Evolutionary conservation across 2,888 invertebrate genomes (phyloP), one percentile per base, ranked within the genome.

Genomic region (Amblyjoppa fuscipennis): DNA sequence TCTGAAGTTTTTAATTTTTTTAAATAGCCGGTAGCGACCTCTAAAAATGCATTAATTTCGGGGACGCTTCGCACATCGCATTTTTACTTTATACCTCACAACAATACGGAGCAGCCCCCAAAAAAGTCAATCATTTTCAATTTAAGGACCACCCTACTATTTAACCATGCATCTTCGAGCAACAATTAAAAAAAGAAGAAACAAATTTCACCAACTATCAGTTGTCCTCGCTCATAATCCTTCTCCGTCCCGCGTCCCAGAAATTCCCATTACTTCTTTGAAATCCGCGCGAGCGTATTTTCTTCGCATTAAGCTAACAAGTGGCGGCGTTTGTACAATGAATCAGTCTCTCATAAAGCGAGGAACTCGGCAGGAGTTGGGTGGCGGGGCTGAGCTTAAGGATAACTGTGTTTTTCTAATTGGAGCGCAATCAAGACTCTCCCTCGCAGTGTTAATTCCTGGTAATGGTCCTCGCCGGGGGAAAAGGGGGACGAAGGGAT

Each of bases 391-490:
- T 16, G 61, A 81, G 83, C 83, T 86, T 70, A 56, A 83, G 77
- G 69, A 86, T 74, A 83, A 83, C 81, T 74, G 80, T 83, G 77
- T 86, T 83, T 78, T 83, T 86, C 81, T 86, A 83, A 81, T 86
- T 86, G 83, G 81, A 86, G 86, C 74, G 83, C 83, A 86, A 86
- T 83, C 83, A 83, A 83, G 86, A 77, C 77, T 70, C 74, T 73
- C 77, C 83, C 83, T 80, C 25, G 71, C 73, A 69, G 71, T 77
- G 85, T 85, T 85, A 85, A 85, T 85, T 83, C 73, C 73, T 56
- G 73, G 81, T 81, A 83, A 86, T 74, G 77, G 80, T 83, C 69
- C 76, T 76, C 59, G 49, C 76, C 75, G 38, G 68, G 70, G 71
- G 59, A 81, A 80, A 66, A 56, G 70, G n/a, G 25, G 5, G 59